A percentile compares a stretch with the other conserved stretches of the same genome.
These are phyloP conservation scores for Harpagoxenus sublaevis DNA, from an alignment of 2,888 invertebrate species.

Conservation along the genomic window DNA sequence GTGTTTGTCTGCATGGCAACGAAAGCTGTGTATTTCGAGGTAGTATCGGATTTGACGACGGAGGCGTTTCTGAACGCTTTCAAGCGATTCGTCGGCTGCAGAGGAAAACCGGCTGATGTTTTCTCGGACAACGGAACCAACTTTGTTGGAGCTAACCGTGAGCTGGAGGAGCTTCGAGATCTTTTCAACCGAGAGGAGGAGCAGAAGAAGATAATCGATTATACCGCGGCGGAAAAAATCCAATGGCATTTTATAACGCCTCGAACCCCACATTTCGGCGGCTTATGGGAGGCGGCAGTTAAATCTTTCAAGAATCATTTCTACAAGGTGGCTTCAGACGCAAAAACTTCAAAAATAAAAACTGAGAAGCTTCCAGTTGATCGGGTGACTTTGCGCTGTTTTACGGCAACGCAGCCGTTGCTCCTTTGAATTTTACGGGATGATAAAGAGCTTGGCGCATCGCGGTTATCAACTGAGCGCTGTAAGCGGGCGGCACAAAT, in stretches of 20 bases:
- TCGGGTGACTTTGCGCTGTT: no score
- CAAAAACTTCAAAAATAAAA: no score
- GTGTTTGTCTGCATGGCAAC: neutral
- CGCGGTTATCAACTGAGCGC: no score
- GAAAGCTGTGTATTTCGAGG: neutral
- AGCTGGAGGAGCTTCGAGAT: neutral
- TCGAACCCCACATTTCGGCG: neutral
- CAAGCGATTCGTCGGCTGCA: neutral
- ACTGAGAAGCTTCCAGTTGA: no score
- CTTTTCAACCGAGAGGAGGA: neutral
- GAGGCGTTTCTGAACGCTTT: neutral
- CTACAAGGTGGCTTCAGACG: neutral
- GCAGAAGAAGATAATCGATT: neutral
- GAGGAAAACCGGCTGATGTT: neutral
- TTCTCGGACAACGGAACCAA: neutral
- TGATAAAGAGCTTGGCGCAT: no score
- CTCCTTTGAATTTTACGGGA: no score
- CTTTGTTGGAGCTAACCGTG: neutral
- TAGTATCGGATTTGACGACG: neutral
- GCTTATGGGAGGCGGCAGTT: neutral
- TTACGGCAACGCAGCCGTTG: no score
- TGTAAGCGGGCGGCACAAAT: no score
- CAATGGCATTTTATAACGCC: neutral
- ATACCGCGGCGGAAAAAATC: neutral
- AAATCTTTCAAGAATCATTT: neutral